Conservation (phyloP, 2,797 vertebrate species). For the Epinephelus coioides region DNA sequence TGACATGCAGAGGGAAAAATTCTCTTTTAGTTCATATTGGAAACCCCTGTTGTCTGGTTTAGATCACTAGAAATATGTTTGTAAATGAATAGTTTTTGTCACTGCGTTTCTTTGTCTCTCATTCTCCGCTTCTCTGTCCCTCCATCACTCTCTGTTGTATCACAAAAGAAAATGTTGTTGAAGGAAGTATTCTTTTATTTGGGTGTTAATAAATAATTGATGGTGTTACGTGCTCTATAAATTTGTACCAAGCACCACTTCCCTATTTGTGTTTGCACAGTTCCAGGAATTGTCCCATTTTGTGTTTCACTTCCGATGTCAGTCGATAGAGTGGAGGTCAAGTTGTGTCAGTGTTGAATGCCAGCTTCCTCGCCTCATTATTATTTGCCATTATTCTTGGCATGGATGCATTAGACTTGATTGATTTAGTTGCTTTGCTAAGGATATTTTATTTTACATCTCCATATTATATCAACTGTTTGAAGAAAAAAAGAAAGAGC, state of each 20-base stretch:
- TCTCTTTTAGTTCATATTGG: conserved; percentile 14
- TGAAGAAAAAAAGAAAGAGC: conserved; percentile 26
- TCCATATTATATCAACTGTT: conserved; percentile 2
- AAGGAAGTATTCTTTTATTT: conserved; percentile 76
- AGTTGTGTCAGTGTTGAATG: conserved; percentile 79
- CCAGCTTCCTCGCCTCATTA: conserved; percentile 76
- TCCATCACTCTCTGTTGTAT: conserved; percentile 47
- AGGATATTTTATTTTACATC: conserved; percentile 58
- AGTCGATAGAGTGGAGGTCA: conserved; percentile 78
- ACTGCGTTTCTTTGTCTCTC: conserved; percentile 6
- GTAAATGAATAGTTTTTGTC: conserved; percentile 28
- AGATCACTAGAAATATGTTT: conserved; percentile 48
- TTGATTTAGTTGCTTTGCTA: conserved; percentile 73
- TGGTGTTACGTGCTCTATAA: conserved; percentile 68
- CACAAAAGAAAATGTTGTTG: conserved; percentile 54
- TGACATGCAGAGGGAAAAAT: conserved; percentile 33
- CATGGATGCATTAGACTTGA: conserved; percentile 68
- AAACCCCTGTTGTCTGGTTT: conserved; percentile 61
- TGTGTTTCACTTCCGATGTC: conserved; percentile 80
- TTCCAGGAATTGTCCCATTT: conserved; percentile 83
- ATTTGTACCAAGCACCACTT: conserved; percentile 72
- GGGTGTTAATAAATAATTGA: conserved; percentile 84
- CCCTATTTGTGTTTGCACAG: conserved; percentile 80
- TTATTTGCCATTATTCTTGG: conserved; percentile 78
- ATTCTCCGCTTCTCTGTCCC: conserved; percentile 10